These are phyloP conservation scores for Mobula birostris DNA, from an alignment of 2,113 vertebrate genomes.

Conservation along the genomic window DNA sequence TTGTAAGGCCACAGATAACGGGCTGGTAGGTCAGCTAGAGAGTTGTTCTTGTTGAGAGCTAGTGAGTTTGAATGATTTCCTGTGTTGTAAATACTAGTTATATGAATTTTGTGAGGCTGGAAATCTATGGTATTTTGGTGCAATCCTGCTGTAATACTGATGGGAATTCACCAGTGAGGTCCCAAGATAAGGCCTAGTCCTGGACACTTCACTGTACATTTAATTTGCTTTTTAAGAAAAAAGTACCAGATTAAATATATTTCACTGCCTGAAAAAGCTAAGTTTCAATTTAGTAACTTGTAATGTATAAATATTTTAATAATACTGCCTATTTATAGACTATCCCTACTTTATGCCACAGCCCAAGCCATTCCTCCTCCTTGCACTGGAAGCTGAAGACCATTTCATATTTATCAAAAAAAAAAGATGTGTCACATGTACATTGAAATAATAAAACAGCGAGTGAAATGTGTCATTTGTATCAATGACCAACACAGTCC, in stretches of 20 bases:
- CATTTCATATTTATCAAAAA: not conserved
- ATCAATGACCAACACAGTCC: no score
- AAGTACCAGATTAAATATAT: not conserved
- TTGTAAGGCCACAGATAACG: no score
- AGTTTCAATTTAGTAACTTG: constrained; percentile 14
- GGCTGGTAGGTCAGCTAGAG: no score
- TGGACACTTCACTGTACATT: not conserved
- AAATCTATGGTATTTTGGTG: not conserved
- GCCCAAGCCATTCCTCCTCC: not conserved
- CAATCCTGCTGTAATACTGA: not conserved
- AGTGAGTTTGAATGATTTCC: no score
- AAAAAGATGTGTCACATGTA: no score
- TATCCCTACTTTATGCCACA: not conserved
- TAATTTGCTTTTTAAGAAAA: not conserved
- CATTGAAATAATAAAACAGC: no score
- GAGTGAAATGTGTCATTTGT: no score
- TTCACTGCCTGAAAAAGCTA: not conserved
- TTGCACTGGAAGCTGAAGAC: not conserved
- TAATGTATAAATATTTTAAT: constrained; percentile 31
- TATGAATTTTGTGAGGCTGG: not conserved
- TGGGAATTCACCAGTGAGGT: not conserved
- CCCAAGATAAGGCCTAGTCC: not conserved
- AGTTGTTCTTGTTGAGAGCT: no score
- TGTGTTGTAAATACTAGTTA: no score
- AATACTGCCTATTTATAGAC: constrained; percentile 30